Evolutionary conservation across 2,797 vertebrate species (phyloP).

Genomic region (Enteromius fasciolatus): DNA sequence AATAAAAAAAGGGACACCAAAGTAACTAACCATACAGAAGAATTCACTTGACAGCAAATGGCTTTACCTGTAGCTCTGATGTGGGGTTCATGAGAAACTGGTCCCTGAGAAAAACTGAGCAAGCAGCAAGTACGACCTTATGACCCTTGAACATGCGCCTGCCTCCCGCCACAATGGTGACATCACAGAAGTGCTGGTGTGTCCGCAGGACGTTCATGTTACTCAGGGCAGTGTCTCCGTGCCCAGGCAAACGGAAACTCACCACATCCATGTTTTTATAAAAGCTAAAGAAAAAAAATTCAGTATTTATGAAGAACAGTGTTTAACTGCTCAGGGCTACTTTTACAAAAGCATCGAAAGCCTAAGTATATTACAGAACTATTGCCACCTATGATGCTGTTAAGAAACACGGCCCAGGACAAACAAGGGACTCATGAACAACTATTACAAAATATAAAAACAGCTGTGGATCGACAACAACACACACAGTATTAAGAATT

Average conservation of each 20-base stretch:
- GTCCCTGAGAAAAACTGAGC: conserved; percentile 90
- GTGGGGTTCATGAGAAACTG: conserved; percentile 92
- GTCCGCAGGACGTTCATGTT: conserved; percentile 89
- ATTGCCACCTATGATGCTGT: not conserved
- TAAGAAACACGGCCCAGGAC: not conserved
- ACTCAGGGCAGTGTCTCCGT: conserved; percentile 85
- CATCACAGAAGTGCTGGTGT: conserved; percentile 91
- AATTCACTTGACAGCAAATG: not conserved
- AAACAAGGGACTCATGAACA: not conserved
- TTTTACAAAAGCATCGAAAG: not conserved
- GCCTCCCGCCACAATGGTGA: conserved; percentile 88
- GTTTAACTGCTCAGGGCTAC: not conserved
- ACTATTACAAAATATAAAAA: not conserved
- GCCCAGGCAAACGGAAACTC: conserved; percentile 88
- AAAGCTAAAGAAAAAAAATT: not conserved
- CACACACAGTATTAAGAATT: not conserved
- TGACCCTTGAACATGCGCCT: conserved; percentile 89
- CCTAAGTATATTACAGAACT: not conserved
- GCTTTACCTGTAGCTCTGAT: conserved; percentile 82
- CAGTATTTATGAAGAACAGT: not conserved
- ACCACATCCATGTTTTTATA: conserved; percentile 78
- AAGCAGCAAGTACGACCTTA: conserved; percentile 92
- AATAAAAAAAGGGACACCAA: not conserved
- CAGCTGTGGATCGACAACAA: not conserved
- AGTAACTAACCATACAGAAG: not conserved